A percentile compares a stretch with the other conserved stretches of the same genome.
These are phyloP conservation scores for Hippolais icterina DNA, from an alignment of 2,113 vertebrate genomes.

Conservation along the genomic window DNA sequence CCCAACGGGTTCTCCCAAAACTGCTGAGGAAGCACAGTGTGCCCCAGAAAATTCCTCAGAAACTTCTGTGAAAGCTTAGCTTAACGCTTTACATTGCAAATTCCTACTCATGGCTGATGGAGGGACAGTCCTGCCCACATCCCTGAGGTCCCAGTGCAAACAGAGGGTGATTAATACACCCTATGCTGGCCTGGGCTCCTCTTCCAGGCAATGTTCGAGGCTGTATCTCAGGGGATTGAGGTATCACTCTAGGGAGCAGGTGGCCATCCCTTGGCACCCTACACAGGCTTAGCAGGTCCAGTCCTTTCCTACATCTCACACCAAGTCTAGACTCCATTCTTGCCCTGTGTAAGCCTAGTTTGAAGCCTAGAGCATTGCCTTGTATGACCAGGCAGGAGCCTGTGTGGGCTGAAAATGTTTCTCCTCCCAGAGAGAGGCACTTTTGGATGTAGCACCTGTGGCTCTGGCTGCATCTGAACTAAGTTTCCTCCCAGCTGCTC, in stretches of 20 bases:
- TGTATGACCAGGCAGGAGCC: background rate
- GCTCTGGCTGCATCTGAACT: background rate
- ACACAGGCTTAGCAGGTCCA: background rate
- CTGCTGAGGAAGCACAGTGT: background rate
- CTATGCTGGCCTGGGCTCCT: fast-evolving
- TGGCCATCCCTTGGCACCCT: background rate
- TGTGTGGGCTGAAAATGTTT: background rate
- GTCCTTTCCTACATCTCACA: background rate
- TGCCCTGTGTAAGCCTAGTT: background rate
- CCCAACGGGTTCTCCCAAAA: fast-evolving
- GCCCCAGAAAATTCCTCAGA: background rate
- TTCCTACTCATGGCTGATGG: background rate
- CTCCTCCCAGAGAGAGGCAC: background rate
- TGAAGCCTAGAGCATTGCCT: background rate
- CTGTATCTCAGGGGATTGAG: fast-evolving
- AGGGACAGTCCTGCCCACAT: fast-evolving
- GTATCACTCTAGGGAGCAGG: background rate
- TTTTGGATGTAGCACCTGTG: background rate
- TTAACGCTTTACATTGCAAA: background rate
- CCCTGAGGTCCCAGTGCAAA: background rate
- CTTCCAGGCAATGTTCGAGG: fast-evolving
- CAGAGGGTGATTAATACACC: fast-evolving
- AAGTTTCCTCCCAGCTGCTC: background rate
- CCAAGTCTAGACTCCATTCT: background rate
- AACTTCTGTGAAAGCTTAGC: background rate